Conservation (phyloP, 2,113 vertebrate genomes). For the Pandion haliaetus region DNA sequence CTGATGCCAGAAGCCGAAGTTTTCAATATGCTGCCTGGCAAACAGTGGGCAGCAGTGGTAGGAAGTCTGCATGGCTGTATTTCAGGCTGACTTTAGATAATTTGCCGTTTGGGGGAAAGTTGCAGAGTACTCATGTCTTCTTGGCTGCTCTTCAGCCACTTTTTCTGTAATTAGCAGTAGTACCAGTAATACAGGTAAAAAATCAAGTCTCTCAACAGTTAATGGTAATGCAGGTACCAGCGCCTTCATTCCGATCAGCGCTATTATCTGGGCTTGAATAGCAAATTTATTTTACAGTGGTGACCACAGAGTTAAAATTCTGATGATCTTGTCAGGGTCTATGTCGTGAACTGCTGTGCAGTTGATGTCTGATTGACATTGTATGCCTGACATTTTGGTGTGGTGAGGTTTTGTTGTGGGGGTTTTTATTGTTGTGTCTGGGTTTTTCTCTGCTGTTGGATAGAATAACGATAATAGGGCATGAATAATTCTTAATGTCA, state of each 20-base stretch:
- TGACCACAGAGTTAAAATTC: not conserved
- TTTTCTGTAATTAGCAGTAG: not conserved
- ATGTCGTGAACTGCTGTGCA: not conserved
- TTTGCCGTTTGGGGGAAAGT: not conserved
- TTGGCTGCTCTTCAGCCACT: not conserved
- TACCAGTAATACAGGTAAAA: not conserved
- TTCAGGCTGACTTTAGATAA: not conserved
- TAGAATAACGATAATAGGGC: not conserved
- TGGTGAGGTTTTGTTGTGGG: not conserved
- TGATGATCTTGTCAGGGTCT: not conserved
- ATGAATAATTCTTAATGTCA: not conserved
- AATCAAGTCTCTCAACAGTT: not conserved
- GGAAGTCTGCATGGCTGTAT: not conserved
- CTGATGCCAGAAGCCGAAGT: not conserved
- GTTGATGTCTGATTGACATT: not conserved
- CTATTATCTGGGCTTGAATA: not conserved
- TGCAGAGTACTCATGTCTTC: not conserved
- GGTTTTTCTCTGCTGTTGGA: not conserved
- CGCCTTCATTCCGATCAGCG: not conserved
- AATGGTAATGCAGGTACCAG: not conserved
- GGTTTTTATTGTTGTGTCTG: not conserved
- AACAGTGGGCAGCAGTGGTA: not conserved
- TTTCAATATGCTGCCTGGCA: not conserved
- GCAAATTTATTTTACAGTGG: not conserved
- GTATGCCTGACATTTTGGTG: not conserved